These are phyloP conservation scores for Penaeus vannamei DNA, from an alignment of 1,140 invertebrate genomes.

Conservation along the genomic window DNA sequence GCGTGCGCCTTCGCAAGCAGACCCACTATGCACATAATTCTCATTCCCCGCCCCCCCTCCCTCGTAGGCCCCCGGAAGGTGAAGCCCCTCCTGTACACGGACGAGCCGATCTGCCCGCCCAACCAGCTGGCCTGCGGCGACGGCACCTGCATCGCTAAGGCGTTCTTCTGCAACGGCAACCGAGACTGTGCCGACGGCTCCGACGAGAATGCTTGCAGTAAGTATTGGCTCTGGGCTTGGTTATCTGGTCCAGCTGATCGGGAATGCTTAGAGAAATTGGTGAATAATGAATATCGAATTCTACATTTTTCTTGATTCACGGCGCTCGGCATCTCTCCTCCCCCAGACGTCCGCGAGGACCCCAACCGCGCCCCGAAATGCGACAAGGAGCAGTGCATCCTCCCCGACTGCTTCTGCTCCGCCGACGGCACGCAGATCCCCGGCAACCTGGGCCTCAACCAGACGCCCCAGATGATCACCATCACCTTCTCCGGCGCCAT, in stretches of 20 bases:
- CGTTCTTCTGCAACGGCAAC: constrained; percentile 93
- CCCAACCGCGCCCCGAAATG: constrained; percentile 92
- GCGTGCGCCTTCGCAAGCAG: neutral
- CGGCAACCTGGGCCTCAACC: constrained; percentile 66
- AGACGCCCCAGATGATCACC: constrained; percentile 94
- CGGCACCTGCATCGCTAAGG: constrained; percentile 90
- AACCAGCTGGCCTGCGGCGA: constrained; percentile 91
- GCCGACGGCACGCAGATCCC: constrained; percentile 84
- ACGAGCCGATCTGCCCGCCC: constrained; percentile 90
- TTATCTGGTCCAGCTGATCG: neutral
- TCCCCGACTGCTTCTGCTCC: constrained; percentile 95
- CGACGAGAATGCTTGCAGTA: constrained; percentile 95
- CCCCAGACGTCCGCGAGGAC: constrained; percentile 86
- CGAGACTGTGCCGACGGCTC: constrained; percentile 93
- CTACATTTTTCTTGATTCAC: constrained; percentile 68
- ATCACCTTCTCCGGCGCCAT: constrained; percentile 95
- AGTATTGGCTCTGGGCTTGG: constrained; percentile 71
- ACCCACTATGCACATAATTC: neutral
- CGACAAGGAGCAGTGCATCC: constrained; percentile 86
- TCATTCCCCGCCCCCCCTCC: neutral
- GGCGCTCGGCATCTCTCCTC: constrained; percentile 16
- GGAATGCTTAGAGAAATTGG: neutral
- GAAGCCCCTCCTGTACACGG: constrained; percentile 89
- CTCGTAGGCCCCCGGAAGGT: constrained; percentile 87
- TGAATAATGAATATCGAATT: constrained; percentile 9